These are phyloP conservation scores for Protosalanx chinensis DNA, from an alignment of 2,797 vertebrate species.

Conservation along the genomic window DNA sequence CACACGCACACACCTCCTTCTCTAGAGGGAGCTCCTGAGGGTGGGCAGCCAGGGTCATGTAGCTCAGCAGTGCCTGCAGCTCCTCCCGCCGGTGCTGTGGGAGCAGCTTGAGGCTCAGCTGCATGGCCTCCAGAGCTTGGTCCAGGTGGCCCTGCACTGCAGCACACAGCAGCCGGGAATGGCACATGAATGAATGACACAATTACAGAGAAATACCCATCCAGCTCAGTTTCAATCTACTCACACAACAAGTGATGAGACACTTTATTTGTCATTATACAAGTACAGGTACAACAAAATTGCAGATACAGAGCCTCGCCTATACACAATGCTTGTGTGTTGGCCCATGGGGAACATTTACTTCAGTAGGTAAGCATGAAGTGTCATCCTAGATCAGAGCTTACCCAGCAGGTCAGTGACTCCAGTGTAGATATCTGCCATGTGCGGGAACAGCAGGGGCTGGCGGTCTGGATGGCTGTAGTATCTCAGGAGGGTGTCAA, in stretches of 20 bases:
- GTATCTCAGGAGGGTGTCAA: slow-evolving; percentile 79
- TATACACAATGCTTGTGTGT: too few relatives aligned
- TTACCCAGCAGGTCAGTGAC: slow-evolving; percentile 87
- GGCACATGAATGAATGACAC: background rate
- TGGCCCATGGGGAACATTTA: background rate
- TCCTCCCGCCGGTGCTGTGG: slow-evolving; percentile 79
- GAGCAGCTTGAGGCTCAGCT: slow-evolving; percentile 88
- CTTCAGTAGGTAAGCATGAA: background rate
- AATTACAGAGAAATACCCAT: background rate
- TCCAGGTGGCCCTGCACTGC: slow-evolving; percentile 77
- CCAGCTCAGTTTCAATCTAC: background rate
- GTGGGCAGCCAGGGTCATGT: slow-evolving; percentile 86
- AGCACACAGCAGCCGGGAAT: background rate
- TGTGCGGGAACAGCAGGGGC: slow-evolving; percentile 77
- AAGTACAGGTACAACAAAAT: too few relatives aligned
- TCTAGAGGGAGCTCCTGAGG: slow-evolving; percentile 77
- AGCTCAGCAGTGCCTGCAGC: slow-evolving; percentile 83
- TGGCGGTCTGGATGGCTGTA: slow-evolving; percentile 75
- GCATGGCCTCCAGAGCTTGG: slow-evolving; percentile 84
- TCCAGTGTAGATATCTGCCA: slow-evolving; percentile 80
- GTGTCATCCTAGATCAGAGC: slow-evolving; percentile 15
- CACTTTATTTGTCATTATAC: too few relatives aligned
- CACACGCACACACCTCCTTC: slow-evolving; percentile 68
- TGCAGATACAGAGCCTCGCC: too few relatives aligned
- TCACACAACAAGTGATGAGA: background rate